Evolutionary conservation across 2,797 vertebrate species (phyloP).

Genomic region (Crypturellus tataupa): DNA sequence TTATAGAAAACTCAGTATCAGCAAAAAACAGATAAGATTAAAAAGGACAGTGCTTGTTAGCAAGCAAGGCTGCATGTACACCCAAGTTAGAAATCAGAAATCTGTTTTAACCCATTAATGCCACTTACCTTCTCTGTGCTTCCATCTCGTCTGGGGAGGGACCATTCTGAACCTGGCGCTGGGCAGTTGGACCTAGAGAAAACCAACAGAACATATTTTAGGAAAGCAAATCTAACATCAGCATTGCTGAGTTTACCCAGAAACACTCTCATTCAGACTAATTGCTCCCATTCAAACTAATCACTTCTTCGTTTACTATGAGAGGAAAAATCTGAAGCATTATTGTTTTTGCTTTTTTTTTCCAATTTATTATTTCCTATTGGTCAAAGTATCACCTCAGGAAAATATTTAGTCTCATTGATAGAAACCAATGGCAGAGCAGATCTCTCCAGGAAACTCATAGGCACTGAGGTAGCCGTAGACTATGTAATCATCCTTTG

Average conservation of each 20-base stretch:
- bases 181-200: conserved; percentile 90
- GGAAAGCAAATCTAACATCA: background rate
- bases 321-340: background rate
- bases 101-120: background rate
- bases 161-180: conserved; percentile 96
- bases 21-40: background rate
- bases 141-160: conserved; percentile 94
- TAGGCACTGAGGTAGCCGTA: rapidly evolving
- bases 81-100: background rate
- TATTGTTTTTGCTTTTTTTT: background rate
- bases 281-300: background rate
- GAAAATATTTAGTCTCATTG: background rate
- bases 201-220: background rate
- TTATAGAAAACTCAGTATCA: background rate
- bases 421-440: background rate
- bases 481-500: background rate
- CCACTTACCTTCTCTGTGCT: conserved; percentile 91
- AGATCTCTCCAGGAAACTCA: background rate
- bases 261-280: background rate
- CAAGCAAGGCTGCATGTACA: background rate
- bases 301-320: background rate
- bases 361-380: background rate
- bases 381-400: background rate
- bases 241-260: background rate
- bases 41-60: background rate